phyloP scores from a whole-genome alignment of 2,797 vertebrate species.

The Chelon labrosus region DNA sequence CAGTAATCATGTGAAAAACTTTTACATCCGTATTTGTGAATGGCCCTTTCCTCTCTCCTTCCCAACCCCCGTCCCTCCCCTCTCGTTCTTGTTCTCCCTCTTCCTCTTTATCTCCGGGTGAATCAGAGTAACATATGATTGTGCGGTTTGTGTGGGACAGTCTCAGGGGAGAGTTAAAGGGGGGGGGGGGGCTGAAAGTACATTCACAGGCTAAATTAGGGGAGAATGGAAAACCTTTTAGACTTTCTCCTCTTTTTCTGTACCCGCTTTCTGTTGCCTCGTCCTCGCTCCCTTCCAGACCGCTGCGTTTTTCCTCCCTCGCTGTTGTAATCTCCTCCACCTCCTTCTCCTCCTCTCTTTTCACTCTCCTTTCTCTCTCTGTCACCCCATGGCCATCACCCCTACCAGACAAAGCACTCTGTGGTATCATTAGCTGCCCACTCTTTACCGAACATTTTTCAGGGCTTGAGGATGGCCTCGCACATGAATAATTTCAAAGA shows the following conservation, averaged over 20 bases:
- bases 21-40: slow-evolving; percentile 62
- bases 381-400: slow-evolving; percentile 58
- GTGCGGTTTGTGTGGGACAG: slow-evolving; percentile 67
- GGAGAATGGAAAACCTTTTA: slow-evolving; percentile 72
- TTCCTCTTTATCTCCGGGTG: slow-evolving; percentile 70
- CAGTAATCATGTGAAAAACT: slow-evolving; percentile 45
- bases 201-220: slow-evolving; percentile 71
- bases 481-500: slow-evolving; percentile 45
- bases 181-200: slow-evolving; percentile 29
- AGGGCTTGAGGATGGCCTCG: slow-evolving; percentile 47
- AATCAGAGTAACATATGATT: slow-evolving; percentile 77
- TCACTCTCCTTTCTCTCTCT: slow-evolving; percentile 28
- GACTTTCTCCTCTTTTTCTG: slow-evolving; percentile 59
- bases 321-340: slow-evolving; percentile 39
- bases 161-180: slow-evolving; percentile 66
- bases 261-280: slow-evolving; percentile 57
- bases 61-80: slow-evolving; percentile 21
- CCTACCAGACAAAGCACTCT: slow-evolving; percentile 54
- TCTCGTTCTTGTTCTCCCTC: slow-evolving; percentile 43
- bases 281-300: slow-evolving; percentile 60
- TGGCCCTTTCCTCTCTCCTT: slow-evolving; percentile 49
- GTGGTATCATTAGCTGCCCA: slow-evolving; percentile 63
- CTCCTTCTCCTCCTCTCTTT: slow-evolving; percentile 33
- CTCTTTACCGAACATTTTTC: slow-evolving; percentile 57
- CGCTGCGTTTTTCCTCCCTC: slow-evolving; percentile 50